Evolutionary conservation across 2,888 invertebrate species (phyloP), one percentile per base, ranked within the genome.

Genomic region (Spodoptera picta): DNA sequence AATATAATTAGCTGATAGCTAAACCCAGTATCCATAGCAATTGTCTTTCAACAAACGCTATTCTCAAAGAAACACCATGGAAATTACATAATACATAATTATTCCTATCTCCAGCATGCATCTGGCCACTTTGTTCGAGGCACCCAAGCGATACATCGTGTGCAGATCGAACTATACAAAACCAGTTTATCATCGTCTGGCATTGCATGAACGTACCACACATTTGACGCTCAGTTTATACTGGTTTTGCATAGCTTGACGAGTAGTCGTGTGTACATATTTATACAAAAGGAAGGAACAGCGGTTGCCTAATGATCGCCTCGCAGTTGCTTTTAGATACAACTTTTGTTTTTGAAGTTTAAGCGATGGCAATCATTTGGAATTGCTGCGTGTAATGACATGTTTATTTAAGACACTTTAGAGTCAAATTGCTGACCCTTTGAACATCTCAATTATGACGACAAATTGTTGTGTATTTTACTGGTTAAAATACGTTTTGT

Each of bases 21-120:
- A 24, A 42, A 60, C 53, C 24, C 6, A 19, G 27, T 14, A 48
- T 12, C 19, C 41, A 60, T 56, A 44, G 42, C 61, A 66, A 60
- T 58, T 23, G 66, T 71, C 56, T 57, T 73, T 47, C 42, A 67
- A 60, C 50, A 57, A 53, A 19, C 14, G 47, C n/a, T 45, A 46
- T 56, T 69, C 53, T 36, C 65, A 65, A 66, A 54, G 60, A 75
- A 70, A 76, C 58, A 56, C 54, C 52, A 51, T 53, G 62, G 52
- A 70, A 78, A 76, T 73, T 66, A 78, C 79, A 66, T 69, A 70
- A 78, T n/a, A n/a, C n/a, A n/a, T 78, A 73, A 77, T 76, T 68
- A 75, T 57, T 19, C 48, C 19, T 78, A 77, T 77, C 79, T 67
- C 10, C 49, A 52, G 51, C 66, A 71, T 73, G 60, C 70, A 75